Evolutionary conservation across 2,113 vertebrate species (phyloP), one percentile per base, ranked within the genome.

Genomic region (Calidris pugnax): DNA sequence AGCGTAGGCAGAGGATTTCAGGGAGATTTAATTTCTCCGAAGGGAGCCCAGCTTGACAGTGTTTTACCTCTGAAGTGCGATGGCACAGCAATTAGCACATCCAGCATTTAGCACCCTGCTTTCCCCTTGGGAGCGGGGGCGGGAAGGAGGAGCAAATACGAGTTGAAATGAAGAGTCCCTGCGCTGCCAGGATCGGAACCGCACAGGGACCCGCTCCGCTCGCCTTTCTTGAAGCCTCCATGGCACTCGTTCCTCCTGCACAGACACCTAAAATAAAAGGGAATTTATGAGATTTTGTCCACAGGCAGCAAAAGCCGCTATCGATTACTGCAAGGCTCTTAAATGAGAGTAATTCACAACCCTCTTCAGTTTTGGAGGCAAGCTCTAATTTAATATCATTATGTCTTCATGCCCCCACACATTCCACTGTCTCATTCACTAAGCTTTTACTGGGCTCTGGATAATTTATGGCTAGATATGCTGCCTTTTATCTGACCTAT

Each of bases 301-400:
- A 89, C 66, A 48, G 84, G 95, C 95, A 89, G 93, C 39, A 27
- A 94, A 89, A 93, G 63, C 75, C 32, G 1, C 93, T 94, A 95
- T 97, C 85, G 95, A 96, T 97, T 97, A 90, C 96, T 91, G 87
- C 64, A 93, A 87, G 71, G 92, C 96, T 95, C 95, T 94, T 87
- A 94, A 95, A 73, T 18, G 55, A 69, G 89, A 93, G 90, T 96
- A 97, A 97, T 97, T 97, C 97, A 97, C 94, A 96, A 73, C 79
- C 73, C 82, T 94, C 92, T 94, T 88, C 94, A 87, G 90, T 91
- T 94, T 59, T 71, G 94, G 96, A 97, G 96, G 97, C 96, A 95
- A 96, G 93, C 90, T 91, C 94, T 97, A 96, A 97, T 97, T 97
- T 97, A 97, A 97, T 97, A 97, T 96, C 97, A 97, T 97, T 97